Conservation (phyloP, 2,888 invertebrate species). For the Marasmarcha lunaedactyla region DNA sequence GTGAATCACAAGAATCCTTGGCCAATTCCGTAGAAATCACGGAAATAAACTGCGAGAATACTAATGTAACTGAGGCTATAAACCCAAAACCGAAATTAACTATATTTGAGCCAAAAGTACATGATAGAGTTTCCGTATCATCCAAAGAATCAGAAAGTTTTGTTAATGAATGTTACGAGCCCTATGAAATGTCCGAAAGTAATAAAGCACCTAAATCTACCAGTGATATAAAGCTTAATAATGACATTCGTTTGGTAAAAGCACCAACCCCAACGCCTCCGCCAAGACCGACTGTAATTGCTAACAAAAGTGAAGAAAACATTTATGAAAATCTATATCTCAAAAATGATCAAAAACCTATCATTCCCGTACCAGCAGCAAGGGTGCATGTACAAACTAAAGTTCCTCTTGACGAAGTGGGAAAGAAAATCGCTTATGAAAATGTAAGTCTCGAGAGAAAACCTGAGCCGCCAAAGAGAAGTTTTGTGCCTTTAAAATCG, state of each 20-base stretch:
- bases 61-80: constrained; percentile 30
- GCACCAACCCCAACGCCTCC: constrained; percentile 34
- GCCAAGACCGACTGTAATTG: constrained; percentile 31
- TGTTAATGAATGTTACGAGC: constrained; percentile 56
- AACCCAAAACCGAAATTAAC: constrained; percentile 32
- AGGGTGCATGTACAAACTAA: constrained; percentile 43
- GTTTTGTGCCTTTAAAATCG: constrained; percentile 21
- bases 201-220: constrained; percentile 14
- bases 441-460: constrained; percentile 35
- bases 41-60: constrained; percentile 26
- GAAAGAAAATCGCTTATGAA: constrained; percentile 41
- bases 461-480: constrained; percentile 41
- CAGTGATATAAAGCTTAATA: constrained; percentile 2
- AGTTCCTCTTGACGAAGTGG: constrained; percentile 22
- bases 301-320: not conserved
- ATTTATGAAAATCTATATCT: constrained; percentile 17
- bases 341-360: constrained; percentile 2
- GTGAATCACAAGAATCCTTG: constrained; percentile 40
- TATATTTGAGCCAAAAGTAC: constrained; percentile 46
- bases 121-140: constrained; percentile 26
- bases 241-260: no score
- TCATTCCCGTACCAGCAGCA: constrained; percentile 43
- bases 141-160: constrained; percentile 32
- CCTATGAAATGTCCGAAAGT: constrained; percentile 31
- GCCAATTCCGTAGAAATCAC: constrained; percentile 31